A percentile compares a stretch with the other conserved stretches of the same genome.
phyloP scores from a whole-genome alignment of 1,140 invertebrate species.

The Drosophila bocki region DNA sequence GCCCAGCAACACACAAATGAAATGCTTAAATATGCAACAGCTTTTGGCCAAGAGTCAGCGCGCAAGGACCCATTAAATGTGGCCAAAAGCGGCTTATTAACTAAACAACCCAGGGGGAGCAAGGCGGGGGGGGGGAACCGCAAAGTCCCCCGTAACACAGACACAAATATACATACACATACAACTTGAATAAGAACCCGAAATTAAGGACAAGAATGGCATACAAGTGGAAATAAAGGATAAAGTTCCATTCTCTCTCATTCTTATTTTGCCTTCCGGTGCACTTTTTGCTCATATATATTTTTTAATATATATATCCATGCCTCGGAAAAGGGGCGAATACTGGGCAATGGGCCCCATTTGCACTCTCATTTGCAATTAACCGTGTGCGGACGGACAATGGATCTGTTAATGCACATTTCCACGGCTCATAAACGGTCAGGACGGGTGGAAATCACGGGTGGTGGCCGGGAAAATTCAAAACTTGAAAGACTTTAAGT shows the following conservation, averaged over 20 bases:
- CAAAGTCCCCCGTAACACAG: constrained; percentile 10
- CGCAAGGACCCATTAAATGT: constrained; percentile 48
- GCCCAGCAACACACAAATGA: constrained; percentile 15
- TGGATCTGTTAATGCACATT: constrained; percentile 71
- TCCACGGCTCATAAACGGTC: constrained; percentile 72
- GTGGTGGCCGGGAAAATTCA: constrained; percentile 21
- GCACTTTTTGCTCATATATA: neutral
- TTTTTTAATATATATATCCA: neutral
- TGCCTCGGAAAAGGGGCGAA: neutral
- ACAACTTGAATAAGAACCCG: constrained; percentile 28
- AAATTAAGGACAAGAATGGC: constrained; percentile 11
- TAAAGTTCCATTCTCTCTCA: neutral
- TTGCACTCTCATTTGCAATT: constrained; percentile 67
- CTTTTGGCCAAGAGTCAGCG: constrained; percentile 42
- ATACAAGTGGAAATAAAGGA: constrained; percentile 20
- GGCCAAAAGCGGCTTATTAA: constrained; percentile 77
- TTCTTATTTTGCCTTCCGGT: neutral
- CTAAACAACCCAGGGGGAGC: constrained; percentile 36
- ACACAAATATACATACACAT: neutral
- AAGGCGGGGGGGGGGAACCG: constrained; percentile 4
- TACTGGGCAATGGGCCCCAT: constrained; percentile 18
- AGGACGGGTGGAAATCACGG: neutral
- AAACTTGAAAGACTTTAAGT: constrained; percentile 66
- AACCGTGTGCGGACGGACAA: constrained; percentile 52
- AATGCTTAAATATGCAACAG: constrained; percentile 55